Evolutionary conservation across 2,797 vertebrate genomes (phyloP), one percentile per base, ranked within the genome.

Genomic region (Clarias pachynema): DNA sequence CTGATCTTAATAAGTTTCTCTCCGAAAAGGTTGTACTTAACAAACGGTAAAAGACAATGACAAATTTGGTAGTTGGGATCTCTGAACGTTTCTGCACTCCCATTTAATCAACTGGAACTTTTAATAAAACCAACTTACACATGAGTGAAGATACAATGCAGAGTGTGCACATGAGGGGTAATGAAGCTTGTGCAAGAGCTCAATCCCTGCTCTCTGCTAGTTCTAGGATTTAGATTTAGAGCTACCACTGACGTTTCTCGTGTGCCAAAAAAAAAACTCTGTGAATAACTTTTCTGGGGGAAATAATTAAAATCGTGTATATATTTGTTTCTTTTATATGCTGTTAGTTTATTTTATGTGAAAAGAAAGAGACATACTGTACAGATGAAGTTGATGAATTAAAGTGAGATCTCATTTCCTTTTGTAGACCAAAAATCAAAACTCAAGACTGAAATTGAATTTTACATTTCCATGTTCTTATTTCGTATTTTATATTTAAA

Each of bases 51-150:
- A 62, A 40, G 2, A 37, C 75, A n/a, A 34, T 59, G 56, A 59
- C 12, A 7, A 59, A 78, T 37, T n/a, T 40, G 31, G 5, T 40
- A 79, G 12, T 1, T n/a, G 14, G 22, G 22, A 62, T 63, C n/a
- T 79, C 15, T 18, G 24, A 9, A 44, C 37, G 26, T 79, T 79
- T 65, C 12, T 80, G 15, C 31, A 60, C 65, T 80, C 63, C 62
- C 26, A 79, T 62, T 79, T 79, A 40, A 40, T 79, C 74, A 77
- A 20, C 22, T 53, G 31, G 53, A 75, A 29, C 37, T 53, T 74
- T 72, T n/a, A 44, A 44, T 44, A 74, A 74, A 74, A 74, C 40
- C n/a, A 26, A 18, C 18, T 20, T 34, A 59, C 59, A 79, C 75
- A 78, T n/a, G 22, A 79, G 18, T 40, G 22, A 79, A 62, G 34